These are phyloP conservation scores for Rhadinocentrus ornatus DNA, from an alignment of 2,797 vertebrate species.

Conservation along the genomic window DNA sequence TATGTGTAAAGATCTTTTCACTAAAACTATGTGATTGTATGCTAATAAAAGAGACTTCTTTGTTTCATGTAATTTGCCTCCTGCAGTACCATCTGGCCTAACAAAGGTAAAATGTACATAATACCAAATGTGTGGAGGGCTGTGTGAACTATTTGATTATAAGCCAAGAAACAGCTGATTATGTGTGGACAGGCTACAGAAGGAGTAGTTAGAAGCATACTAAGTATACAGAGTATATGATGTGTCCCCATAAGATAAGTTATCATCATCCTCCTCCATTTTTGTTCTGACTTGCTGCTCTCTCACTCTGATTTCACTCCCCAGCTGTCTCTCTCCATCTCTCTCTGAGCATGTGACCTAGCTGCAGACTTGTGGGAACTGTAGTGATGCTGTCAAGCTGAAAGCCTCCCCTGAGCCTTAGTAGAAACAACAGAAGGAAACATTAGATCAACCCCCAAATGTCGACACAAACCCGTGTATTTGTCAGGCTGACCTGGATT, in stretches of 20 bases:
- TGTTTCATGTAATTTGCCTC: conserved; percentile 16
- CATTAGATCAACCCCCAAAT: conserved; percentile 78
- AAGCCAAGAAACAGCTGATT: conserved; percentile 20
- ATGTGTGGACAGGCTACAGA: conserved; percentile 4
- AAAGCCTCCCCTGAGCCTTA: conserved; percentile 71
- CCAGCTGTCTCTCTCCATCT: conserved; percentile 38
- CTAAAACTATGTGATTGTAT: too few relatives aligned
- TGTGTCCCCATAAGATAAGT: conserved; percentile 23
- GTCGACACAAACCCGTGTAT: conserved; percentile 75
- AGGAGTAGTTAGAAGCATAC: neutral
- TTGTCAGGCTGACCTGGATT: conserved; percentile 83
- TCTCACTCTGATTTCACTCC: conserved; percentile 32
- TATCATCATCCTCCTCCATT: conserved; percentile 47
- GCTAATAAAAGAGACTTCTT: conserved; percentile 22
- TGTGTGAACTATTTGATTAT: conserved; percentile 20
- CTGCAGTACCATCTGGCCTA: conserved; percentile 33
- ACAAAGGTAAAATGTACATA: conserved; percentile 4
- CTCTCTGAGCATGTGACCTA: conserved; percentile 73
- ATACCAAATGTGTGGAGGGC: conserved; percentile 23
- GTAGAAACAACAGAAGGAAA: conserved; percentile 76
- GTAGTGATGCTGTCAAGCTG: conserved; percentile 76
- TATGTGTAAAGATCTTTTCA: neutral
- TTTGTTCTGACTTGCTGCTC: conserved; percentile 34
- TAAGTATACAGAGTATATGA: neutral
- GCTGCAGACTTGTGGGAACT: conserved; percentile 76